Evolutionary conservation across 2,113 vertebrate species (phyloP).

Genomic region (Vicugna pacos): DNA sequence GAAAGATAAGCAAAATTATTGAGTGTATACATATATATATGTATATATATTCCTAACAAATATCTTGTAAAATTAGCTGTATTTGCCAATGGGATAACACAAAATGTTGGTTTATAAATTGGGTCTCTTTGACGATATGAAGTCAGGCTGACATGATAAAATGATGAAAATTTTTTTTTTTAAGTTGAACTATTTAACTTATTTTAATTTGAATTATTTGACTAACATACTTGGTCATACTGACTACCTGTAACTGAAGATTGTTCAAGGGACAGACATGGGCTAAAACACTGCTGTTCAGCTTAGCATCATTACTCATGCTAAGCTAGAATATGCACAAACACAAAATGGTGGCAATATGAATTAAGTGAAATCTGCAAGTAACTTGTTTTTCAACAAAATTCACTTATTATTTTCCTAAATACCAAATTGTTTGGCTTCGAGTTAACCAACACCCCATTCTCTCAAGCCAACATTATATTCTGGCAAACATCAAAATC

Average conservation of each 20-base stretch:
- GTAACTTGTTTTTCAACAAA: slow-evolving; percentile 42
- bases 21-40: background rate
- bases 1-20: background rate
- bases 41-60: background rate
- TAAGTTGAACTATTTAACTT: background rate
- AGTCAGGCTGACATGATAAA: background rate
- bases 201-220: background rate
- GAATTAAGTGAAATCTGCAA: background rate
- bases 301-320: background rate
- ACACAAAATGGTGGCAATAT: background rate
- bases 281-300: background rate
- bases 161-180: background rate
- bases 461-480: slow-evolving; percentile 46
- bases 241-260: background rate
- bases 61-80: background rate
- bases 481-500: slow-evolving; percentile 61
- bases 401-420: slow-evolving; percentile 22
- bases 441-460: slow-evolving; percentile 41
- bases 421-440: slow-evolving; percentile 47
- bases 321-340: background rate
- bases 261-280: background rate
- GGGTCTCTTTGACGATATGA: background rate
- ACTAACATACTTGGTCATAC: background rate
- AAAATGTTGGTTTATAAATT: background rate
- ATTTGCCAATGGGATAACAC: background rate